Evolutionary conservation across 2,113 vertebrate species (phyloP).

Genomic region (Equus quagga): DNA sequence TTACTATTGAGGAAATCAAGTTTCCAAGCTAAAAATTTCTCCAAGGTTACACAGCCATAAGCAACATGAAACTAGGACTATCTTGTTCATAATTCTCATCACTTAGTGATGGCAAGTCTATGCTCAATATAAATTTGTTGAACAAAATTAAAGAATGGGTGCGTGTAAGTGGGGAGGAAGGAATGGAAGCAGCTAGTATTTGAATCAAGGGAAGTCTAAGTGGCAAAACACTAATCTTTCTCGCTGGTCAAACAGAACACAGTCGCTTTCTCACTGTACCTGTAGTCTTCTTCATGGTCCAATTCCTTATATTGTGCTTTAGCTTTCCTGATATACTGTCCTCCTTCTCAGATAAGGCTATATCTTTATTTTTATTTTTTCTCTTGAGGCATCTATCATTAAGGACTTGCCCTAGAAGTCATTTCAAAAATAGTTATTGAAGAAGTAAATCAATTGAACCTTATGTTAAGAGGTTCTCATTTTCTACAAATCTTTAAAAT

Average conservation of each 20-base stretch:
- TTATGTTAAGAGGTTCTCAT: not conserved
- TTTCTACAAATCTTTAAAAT: slow-evolving; percentile 12
- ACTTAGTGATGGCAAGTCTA: not conserved
- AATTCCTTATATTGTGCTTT: not conserved
- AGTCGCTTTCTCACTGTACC: not conserved
- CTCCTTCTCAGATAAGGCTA: not conserved
- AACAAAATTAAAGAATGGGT: not conserved
- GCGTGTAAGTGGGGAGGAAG: not conserved
- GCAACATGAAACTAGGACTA: not conserved
- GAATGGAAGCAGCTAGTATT: not conserved
- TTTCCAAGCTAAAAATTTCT: not conserved
- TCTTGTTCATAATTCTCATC: not conserved
- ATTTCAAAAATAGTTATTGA: not conserved
- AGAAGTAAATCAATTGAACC: not conserved
- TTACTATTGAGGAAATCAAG: not conserved
- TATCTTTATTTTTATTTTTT: not conserved
- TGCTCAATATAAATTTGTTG: not conserved
- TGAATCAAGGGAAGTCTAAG: not conserved
- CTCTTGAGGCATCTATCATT: not conserved
- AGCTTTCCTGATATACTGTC: not conserved
- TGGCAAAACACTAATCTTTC: not conserved
- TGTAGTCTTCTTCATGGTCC: not conserved
- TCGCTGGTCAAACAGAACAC: not conserved
- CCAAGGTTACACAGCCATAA: not conserved
- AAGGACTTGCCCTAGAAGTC: not conserved